phyloP scores from a whole-genome alignment of 2,888 invertebrate species.

The Augochlorella aurata region DNA sequence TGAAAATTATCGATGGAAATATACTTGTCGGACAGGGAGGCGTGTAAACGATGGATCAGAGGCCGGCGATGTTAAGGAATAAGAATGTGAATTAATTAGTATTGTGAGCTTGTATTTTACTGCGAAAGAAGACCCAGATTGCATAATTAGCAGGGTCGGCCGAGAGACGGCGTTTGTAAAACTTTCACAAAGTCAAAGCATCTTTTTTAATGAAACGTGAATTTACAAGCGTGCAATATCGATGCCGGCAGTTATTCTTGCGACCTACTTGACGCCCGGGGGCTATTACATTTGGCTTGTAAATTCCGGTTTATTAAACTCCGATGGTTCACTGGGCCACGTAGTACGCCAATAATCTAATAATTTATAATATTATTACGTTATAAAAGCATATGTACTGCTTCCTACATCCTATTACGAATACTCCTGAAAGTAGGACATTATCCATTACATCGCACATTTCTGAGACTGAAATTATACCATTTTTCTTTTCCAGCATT shows the following conservation, averaged over 20 bases:
- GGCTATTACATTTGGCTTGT: slow-evolving; percentile 10
- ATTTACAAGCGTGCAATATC: slow-evolving; percentile 10
- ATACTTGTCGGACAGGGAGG: background rate
- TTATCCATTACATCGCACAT: too few relatives aligned
- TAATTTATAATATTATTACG: background rate
- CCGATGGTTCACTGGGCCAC: background rate
- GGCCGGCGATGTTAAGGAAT: background rate
- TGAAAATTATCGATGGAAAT: background rate
- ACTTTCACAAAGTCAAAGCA: slow-evolving; percentile 1
- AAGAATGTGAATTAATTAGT: slow-evolving; percentile 4
- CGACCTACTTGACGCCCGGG: background rate
- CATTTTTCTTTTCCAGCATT: too few relatives aligned
- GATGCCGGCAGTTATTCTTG: background rate
- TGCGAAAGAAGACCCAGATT: background rate
- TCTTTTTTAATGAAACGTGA: background rate
- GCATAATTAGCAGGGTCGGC: background rate
- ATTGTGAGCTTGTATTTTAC: background rate
- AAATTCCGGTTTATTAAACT: slow-evolving; percentile 7
- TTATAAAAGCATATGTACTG: background rate
- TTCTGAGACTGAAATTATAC: too few relatives aligned
- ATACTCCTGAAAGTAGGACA: too few relatives aligned
- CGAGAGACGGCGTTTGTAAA: background rate
- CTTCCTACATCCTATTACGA: too few relatives aligned
- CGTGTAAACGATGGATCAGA: background rate
- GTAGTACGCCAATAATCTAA: background rate